Conservation (phyloP, 2,797 vertebrate genomes). For the Anableps anableps region DNA sequence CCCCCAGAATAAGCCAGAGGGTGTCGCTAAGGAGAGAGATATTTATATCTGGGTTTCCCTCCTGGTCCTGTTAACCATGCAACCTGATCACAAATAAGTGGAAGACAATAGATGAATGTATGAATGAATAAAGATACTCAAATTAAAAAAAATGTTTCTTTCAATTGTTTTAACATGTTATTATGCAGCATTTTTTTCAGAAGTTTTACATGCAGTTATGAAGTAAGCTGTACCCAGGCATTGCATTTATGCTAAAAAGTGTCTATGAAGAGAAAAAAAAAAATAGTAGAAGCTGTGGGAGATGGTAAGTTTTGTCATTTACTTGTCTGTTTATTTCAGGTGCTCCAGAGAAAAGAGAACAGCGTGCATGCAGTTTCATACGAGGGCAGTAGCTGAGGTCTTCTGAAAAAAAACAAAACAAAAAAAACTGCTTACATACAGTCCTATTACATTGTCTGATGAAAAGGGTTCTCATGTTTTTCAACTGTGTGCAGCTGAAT, state of each 20-base stretch:
- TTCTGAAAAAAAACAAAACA: neutral
- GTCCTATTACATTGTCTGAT: conserved; percentile 10
- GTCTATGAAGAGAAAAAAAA: neutral
- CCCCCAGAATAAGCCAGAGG: neutral
- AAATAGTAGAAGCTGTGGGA: neutral
- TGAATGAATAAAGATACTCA: neutral
- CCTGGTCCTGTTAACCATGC: neutral
- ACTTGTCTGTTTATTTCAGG: neutral
- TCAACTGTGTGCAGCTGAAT: conserved; percentile 7
- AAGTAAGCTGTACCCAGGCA: too few species aligned
- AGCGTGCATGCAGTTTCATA: neutral
- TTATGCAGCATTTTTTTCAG: neutral
- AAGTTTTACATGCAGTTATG: neutral
- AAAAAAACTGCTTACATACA: neutral
- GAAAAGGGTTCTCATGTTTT: neutral
- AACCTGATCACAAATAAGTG: neutral
- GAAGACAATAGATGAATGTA: neutral
- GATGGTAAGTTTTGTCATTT: neutral
- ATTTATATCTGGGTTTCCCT: too few species aligned
- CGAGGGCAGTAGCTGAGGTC: neutral
- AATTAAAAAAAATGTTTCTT: neutral
- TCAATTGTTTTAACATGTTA: neutral
- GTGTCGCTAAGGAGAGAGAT: neutral
- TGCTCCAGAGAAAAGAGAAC: neutral
- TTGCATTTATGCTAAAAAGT: neutral